Evolutionary conservation across 2,797 vertebrate genomes (phyloP).

Genomic region (Loris lydekkerianus): DNA sequence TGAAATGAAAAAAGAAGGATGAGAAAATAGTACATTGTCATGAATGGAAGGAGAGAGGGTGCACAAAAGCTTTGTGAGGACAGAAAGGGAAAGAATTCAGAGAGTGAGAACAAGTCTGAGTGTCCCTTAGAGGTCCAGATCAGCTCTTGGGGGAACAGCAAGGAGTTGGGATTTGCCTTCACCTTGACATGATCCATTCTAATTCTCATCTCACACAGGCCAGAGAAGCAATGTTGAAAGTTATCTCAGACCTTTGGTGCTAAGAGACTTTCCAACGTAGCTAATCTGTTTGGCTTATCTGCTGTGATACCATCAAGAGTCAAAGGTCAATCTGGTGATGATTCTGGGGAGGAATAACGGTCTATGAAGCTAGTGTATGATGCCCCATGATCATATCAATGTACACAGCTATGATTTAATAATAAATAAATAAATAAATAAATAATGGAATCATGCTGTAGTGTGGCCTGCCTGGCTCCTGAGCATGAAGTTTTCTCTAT

Average conservation of each 20-base stretch:
- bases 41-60: not conserved
- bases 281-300: slow-evolving; percentile 61
- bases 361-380: no score
- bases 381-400: no score
- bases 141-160: slow-evolving; percentile 35
- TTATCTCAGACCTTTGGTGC: not conserved
- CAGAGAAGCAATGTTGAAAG: slow-evolving; percentile 34
- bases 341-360: not conserved
- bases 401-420: no score
- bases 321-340: not conserved
- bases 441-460: not conserved
- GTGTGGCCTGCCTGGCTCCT: not conserved
- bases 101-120: not conserved
- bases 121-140: slow-evolving; percentile 20
- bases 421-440: no score
- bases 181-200: slow-evolving; percentile 52
- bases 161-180: slow-evolving; percentile 48
- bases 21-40: not conserved
- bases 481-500: not conserved
- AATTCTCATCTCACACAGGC: slow-evolving; percentile 46
- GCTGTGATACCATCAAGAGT: slow-evolving; percentile 49
- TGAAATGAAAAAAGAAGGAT: not conserved
- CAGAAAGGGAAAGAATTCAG: not conserved
- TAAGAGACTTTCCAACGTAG: not conserved
- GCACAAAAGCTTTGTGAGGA: not conserved